phyloP scores from a whole-genome alignment of 1,140 invertebrate species.

The Apis cerana region DNA sequence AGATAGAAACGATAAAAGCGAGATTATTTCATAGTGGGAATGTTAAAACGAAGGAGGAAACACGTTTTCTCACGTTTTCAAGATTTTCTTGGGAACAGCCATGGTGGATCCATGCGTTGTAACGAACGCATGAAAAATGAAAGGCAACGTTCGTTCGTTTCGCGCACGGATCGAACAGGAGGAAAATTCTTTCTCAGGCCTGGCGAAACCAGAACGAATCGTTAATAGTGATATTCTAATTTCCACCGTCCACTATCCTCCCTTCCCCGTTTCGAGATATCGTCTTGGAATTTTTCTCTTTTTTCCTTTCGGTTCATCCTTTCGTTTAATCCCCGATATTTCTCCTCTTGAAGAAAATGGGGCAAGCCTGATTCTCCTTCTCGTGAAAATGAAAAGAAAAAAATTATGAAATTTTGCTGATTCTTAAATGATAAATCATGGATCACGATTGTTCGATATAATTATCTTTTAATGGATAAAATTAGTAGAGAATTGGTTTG shows the following conservation, averaged over 20 bases:
- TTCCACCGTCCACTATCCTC: not conserved
- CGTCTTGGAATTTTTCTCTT: not conserved
- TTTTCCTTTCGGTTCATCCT: not conserved
- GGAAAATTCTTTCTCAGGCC: constrained; percentile 39
- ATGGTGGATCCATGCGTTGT: not conserved
- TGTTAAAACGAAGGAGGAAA: not conserved
- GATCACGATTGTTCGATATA: no score
- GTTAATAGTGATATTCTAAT: constrained; percentile 18
- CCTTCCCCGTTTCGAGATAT: not conserved
- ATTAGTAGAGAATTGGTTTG: no score
- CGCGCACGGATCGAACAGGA: constrained; percentile 20
- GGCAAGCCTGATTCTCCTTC: no score
- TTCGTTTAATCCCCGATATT: not conserved
- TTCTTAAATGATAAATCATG: not conserved
- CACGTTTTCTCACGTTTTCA: constrained; percentile 40
- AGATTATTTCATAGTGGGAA: not conserved
- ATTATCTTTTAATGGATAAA: no score
- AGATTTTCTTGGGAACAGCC: constrained; percentile 45
- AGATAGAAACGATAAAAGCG: not conserved
- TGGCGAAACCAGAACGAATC: constrained; percentile 42
- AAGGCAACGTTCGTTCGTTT: constrained; percentile 16
- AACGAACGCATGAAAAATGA: constrained; percentile 43
- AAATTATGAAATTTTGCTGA: no score
- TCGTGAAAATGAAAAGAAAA: no score
- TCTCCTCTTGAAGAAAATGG: no score